A percentile compares a stretch with the other conserved stretches of the same genome.
Evolutionary conservation across 2,888 invertebrate genomes (phyloP).

Genomic region (Spodoptera littoralis): DNA sequence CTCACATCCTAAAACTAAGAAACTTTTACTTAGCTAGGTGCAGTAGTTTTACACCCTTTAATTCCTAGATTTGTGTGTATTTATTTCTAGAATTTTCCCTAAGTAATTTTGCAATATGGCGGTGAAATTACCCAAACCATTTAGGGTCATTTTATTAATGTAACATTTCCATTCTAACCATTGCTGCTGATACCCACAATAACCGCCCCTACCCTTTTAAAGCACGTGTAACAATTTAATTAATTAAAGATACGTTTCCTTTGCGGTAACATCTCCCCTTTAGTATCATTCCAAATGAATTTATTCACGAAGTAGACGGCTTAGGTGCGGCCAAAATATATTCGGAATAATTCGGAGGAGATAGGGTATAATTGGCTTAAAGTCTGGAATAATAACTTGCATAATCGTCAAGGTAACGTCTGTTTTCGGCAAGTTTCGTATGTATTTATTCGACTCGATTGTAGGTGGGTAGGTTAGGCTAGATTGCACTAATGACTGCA

Average conservation of each 20-base stretch:
- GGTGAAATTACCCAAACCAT: no score
- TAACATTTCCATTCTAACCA: constrained; percentile 2
- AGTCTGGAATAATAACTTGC: constrained; percentile 22
- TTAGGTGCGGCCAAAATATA: constrained; percentile 30
- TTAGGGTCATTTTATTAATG: background rate
- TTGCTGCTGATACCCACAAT: constrained; percentile 2
- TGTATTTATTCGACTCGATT: constrained; percentile 35
- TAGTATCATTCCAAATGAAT: constrained; percentile 36
- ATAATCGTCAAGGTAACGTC: constrained; percentile 27
- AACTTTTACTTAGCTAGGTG: no score
- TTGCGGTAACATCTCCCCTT: constrained; percentile 25
- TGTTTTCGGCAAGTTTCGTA: constrained; percentile 26
- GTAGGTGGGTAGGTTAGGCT: constrained; percentile 30
- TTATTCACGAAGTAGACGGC: constrained; percentile 30
- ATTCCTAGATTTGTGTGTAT: no score
- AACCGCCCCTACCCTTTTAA: constrained; percentile 17
- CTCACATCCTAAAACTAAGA: no score
- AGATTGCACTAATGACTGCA: constrained; percentile 37
- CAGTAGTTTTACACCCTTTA: no score
- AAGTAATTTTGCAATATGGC: no score
- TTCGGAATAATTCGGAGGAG: constrained; percentile 18
- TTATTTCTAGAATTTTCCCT: no score
- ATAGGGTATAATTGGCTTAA: constrained; percentile 25
- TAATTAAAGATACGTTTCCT: constrained; percentile 48
- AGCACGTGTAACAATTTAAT: constrained; percentile 47